These are phyloP conservation scores for Zaprionus lineosus DNA, from an alignment of 2,888 invertebrate genomes.

Conservation along the genomic window DNA sequence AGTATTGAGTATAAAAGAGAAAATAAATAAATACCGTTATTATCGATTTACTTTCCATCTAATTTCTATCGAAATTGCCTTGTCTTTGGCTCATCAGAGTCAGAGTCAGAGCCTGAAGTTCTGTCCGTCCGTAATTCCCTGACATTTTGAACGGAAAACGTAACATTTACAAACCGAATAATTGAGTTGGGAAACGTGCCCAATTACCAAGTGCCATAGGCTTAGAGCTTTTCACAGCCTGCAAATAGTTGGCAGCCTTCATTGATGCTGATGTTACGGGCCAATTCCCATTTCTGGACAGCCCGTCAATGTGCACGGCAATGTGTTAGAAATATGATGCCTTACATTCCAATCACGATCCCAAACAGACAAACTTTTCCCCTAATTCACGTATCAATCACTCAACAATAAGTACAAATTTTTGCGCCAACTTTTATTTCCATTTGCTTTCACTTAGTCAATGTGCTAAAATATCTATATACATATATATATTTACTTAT, in stretches of 20 bases:
- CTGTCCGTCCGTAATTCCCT: background rate
- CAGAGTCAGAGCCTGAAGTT: too few relatives aligned
- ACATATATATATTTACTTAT: background rate
- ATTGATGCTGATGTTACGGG: background rate
- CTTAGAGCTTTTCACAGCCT: constrained; percentile 5
- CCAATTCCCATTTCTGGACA: constrained; percentile 11
- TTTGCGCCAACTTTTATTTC: constrained; percentile 45
- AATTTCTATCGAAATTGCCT: too few relatives aligned
- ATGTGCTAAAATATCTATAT: constrained; percentile 24
- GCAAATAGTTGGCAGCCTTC: constrained; percentile 6
- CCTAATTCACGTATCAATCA: constrained; percentile 59
- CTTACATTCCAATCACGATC: constrained; percentile 50
- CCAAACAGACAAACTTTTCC: constrained; percentile 38
- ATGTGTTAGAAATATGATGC: constrained; percentile 4
- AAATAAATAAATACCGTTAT: too few relatives aligned
- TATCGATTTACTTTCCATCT: too few relatives aligned
- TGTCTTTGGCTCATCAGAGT: too few relatives aligned
- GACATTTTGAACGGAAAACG: background rate
- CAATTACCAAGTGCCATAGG: constrained; percentile 30
- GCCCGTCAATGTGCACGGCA: constrained; percentile 31
- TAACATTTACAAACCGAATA: constrained; percentile 34
- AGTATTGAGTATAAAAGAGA: too few relatives aligned
- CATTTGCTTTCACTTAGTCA: constrained; percentile 43
- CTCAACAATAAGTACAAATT: constrained; percentile 54
- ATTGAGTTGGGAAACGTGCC: constrained; percentile 46